Percentiles rank a stretch among this genome's conserved stretches.
These are phyloP conservation scores for Pholis gunnellus DNA, from an alignment of 2,113 vertebrate genomes.

Conservation along the genomic window DNA sequence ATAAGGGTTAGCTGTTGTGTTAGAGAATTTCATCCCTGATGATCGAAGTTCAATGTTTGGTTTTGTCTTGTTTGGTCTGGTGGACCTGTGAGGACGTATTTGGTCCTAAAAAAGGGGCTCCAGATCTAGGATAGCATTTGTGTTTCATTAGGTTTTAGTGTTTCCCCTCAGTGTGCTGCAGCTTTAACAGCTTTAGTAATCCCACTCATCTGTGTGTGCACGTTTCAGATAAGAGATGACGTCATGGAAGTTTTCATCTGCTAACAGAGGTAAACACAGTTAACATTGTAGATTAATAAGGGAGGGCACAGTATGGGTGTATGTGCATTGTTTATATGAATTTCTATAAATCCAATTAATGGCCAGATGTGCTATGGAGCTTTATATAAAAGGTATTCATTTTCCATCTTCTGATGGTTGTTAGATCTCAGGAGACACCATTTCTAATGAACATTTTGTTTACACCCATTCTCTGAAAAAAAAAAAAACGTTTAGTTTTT, in stretches of 20 bases:
- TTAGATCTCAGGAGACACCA: not conserved
- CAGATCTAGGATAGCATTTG: not conserved
- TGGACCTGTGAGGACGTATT: not conserved
- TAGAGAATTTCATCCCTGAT: too few species aligned
- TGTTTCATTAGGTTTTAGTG: not conserved
- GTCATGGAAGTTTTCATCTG: not conserved
- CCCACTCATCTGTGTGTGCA: not conserved
- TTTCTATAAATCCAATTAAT: not conserved
- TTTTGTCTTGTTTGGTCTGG: not conserved
- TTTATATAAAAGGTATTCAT: not conserved
- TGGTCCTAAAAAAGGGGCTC: too few species aligned
- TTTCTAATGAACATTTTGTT: not conserved
- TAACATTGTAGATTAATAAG: not conserved
- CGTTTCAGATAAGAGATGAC: not conserved
- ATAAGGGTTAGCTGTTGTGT: too few species aligned
- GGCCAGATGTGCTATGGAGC: not conserved
- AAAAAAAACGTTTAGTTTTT: too few species aligned
- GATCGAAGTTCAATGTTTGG: too few species aligned
- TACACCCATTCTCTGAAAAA: not conserved
- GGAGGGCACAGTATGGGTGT: not conserved
- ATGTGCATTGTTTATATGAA: not conserved
- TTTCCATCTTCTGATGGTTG: not conserved
- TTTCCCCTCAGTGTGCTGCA: not conserved
- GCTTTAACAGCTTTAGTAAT: not conserved
- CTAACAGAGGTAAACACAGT: not conserved